Evolutionary conservation across 1,140 invertebrate species (phyloP).

Genomic region (Hyles vespertilio): DNA sequence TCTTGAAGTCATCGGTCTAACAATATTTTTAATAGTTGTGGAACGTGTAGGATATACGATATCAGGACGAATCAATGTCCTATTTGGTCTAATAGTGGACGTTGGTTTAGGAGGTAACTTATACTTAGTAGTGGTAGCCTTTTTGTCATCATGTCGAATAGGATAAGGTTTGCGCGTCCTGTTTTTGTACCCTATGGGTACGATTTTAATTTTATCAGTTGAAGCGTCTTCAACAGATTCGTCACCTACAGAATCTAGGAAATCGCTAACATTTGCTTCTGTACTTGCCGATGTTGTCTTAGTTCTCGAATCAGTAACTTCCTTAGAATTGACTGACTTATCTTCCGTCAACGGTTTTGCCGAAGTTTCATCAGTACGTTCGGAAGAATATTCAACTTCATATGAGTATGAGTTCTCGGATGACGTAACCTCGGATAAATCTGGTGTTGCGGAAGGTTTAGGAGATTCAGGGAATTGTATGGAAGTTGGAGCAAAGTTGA

Average conservation of each 20-base stretch:
- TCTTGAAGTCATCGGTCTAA: slow-evolving; percentile 41
- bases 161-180: slow-evolving; percentile 64
- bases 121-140: slow-evolving; percentile 41
- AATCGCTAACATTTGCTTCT: slow-evolving; percentile 21
- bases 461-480: slow-evolving; percentile 39
- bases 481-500: slow-evolving; percentile 53
- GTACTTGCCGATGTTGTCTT: slow-evolving; percentile 12
- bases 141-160: slow-evolving; percentile 45
- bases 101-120: slow-evolving; percentile 47
- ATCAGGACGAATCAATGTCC: slow-evolving; percentile 49
- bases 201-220: slow-evolving; percentile 49
- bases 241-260: slow-evolving; percentile 11
- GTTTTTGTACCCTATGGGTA: slow-evolving; percentile 41
- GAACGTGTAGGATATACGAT: slow-evolving; percentile 45
- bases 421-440: slow-evolving; percentile 25
- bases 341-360: slow-evolving; percentile 29
- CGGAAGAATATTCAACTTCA: slow-evolving; percentile 44
- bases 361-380: slow-evolving; percentile 33
- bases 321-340: slow-evolving; percentile 23
- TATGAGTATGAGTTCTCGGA: slow-evolving; percentile 37
- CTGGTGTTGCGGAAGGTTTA: slow-evolving; percentile 24
- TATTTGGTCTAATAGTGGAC: slow-evolving; percentile 45
- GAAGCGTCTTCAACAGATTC: slow-evolving; percentile 38
- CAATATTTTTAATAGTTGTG: slow-evolving; percentile 43
- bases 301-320: slow-evolving; percentile 24